Evolutionary conservation across 2,797 vertebrate species (phyloP).

Genomic region (Clarias laeviceps): DNA sequence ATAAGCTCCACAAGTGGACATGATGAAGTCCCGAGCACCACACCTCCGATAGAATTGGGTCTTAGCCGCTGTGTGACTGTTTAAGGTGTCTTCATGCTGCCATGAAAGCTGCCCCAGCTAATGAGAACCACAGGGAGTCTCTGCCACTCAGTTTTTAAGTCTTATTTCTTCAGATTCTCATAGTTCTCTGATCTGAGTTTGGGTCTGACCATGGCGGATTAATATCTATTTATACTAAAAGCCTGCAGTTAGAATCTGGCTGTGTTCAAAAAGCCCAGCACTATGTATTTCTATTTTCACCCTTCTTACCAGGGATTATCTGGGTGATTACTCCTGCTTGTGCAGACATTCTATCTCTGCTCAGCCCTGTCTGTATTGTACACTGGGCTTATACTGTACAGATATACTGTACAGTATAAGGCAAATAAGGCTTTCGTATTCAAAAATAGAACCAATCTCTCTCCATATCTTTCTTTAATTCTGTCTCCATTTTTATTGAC

Average conservation of each 20-base stretch:
- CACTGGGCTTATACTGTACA: constrained; percentile 10
- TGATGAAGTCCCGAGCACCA: constrained; percentile 7
- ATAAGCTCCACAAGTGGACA: constrained; percentile 34
- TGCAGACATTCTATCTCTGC: background rate
- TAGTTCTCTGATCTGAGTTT: background rate
- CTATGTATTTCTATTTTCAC: constrained; percentile 68
- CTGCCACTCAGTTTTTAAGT: constrained; percentile 28
- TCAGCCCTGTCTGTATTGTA: constrained; percentile 1
- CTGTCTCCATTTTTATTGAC: background rate
- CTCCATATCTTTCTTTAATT: background rate
- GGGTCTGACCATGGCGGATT: background rate
- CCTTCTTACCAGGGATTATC: constrained; percentile 73
- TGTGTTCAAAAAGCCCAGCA: constrained; percentile 46
- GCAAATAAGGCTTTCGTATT: background rate
- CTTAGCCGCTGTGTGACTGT: constrained; percentile 32
- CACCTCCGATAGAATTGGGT: background rate
- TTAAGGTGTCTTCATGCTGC: constrained; percentile 45
- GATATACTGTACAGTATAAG: background rate
- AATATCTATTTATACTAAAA: constrained; percentile 13
- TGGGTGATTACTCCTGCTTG: constrained; percentile 62
- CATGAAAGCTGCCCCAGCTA: constrained; percentile 41
- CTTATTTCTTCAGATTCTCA: background rate
- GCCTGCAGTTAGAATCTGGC: background rate
- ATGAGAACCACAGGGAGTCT: constrained; percentile 36
- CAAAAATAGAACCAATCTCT: background rate